Evolutionary conservation across 1,140 invertebrate species (phyloP).

Genomic region (Paramacrobiotus metropolitanus): DNA sequence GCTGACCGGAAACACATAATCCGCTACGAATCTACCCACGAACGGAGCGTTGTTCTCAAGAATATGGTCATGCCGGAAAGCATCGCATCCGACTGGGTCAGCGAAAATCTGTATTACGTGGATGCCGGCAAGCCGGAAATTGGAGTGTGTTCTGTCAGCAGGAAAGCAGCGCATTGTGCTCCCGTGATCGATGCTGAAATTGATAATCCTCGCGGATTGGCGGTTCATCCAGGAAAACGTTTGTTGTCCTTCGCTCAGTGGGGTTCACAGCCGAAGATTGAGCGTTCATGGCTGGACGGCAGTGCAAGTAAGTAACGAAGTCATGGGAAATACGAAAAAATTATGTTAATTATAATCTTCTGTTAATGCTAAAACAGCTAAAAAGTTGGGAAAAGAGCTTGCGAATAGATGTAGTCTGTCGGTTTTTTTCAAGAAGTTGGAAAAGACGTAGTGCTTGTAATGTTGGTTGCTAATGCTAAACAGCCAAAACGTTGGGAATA

Average conservation of each 20-base stretch:
- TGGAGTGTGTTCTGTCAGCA: not conserved
- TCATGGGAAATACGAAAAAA: too few species aligned
- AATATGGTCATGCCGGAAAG: not conserved
- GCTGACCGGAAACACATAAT: not conserved
- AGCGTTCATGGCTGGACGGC: not conserved
- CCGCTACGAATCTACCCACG: not conserved
- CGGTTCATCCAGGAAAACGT: not conserved
- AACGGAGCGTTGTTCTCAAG: not conserved
- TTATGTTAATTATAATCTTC: too few species aligned
- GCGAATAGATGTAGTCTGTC: too few species aligned
- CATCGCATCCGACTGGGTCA: not conserved
- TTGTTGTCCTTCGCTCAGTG: not conserved
- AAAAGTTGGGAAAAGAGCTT: too few species aligned
- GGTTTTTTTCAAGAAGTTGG: too few species aligned
- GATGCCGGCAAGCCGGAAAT: not conserved
- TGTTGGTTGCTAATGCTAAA: too few species aligned
- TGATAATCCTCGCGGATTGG: not conserved
- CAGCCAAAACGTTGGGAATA: too few species aligned
- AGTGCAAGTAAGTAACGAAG: not conserved
- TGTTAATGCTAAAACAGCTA: too few species aligned
- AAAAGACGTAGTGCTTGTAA: too few species aligned
- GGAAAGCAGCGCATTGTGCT: not conserved
- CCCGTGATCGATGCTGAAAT: not conserved
- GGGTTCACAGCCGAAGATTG: not conserved
- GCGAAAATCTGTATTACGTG: not conserved